Base-by-base conservation (phyloP, 2,888 invertebrate species). In the Orchesellides sinensis region DNA sequence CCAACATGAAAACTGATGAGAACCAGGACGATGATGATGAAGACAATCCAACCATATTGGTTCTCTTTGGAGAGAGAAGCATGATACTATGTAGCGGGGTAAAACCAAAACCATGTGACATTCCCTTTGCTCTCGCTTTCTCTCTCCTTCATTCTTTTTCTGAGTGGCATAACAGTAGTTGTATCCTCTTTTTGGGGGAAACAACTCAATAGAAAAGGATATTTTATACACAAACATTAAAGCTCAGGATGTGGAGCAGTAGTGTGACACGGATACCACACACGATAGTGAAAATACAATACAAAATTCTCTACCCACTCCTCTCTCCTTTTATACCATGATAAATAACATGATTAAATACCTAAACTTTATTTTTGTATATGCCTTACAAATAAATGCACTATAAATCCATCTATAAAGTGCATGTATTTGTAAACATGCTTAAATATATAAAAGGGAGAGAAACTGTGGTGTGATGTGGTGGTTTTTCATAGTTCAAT, bases 151-250 rank as follows among this genome's bases (percentile, higher is more conserved):
- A 59, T 45, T 70, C 19, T 52, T 35, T 70, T 59, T 70, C 45
- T 72, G 72, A 59, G 72, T 59, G 40, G 72, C 72, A 59, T 59
- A 29, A 72, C 35, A 32, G 35, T 14, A 17, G 35, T 69, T 52
- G 21, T 52, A 49, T 21, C 40, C 40, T 40, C 40, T 69, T 54
- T 40, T 25, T n/a, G 40, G 27, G 27, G 59, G 59, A 47, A 72
- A 72, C 59, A 25, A 25, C 59, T 59, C 59, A 72, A 59, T 72
- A 59, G 25, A 35, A 12, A 19, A 19, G 21, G 54, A 49, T 49
- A 49, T 19, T n/a, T n/a, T n/a, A n/a, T n/a, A n/a, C n/a, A n/a
- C n/a, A 4, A 49, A n/a, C 21, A 19, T 49, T n/a, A 19, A 3
- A 49, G n/a, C 8, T 49, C 12, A 3, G 49, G 49, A 17, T 23